A percentile compares a stretch with the other conserved stretches of the same genome.
phyloP scores from a whole-genome alignment of 1,140 invertebrate species.

The Saccostrea echinata region DNA sequence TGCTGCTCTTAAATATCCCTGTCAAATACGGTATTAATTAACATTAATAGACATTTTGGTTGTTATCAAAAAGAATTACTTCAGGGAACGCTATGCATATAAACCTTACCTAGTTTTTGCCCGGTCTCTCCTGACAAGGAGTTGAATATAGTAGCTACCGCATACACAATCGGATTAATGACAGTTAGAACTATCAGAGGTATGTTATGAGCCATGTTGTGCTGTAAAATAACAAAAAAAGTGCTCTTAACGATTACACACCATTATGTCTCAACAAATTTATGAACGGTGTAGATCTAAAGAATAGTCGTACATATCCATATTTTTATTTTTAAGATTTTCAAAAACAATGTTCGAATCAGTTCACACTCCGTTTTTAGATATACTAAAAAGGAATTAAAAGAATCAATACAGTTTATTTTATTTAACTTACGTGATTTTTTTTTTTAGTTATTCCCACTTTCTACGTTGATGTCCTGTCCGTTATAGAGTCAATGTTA shows the following conservation, averaged over 20 bases:
- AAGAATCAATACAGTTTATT: too few species aligned
- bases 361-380: too few species aligned
- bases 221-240: neutral
- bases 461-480: neutral
- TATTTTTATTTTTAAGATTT: too few species aligned
- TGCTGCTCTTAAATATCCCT: constrained; percentile 65
- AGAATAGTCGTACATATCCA: too few species aligned
- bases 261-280: neutral
- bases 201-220: constrained; percentile 13
- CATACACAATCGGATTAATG: constrained; percentile 39
- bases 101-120: neutral
- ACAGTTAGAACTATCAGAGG: constrained; percentile 10
- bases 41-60: too few species aligned
- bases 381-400: too few species aligned
- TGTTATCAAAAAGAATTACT: too few species aligned
- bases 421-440: neutral
- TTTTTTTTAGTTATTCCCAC: neutral
- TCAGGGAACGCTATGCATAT: neutral
- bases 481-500: neutral
- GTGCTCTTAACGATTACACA: neutral
- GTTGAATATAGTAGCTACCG: constrained; percentile 10
- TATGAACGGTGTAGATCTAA: too few species aligned
- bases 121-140: neutral
- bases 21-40: too few species aligned
- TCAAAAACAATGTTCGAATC: too few species aligned